These are phyloP conservation scores for Oryzias woworae DNA, from an alignment of 2,113 vertebrate genomes.

Conservation along the genomic window DNA sequence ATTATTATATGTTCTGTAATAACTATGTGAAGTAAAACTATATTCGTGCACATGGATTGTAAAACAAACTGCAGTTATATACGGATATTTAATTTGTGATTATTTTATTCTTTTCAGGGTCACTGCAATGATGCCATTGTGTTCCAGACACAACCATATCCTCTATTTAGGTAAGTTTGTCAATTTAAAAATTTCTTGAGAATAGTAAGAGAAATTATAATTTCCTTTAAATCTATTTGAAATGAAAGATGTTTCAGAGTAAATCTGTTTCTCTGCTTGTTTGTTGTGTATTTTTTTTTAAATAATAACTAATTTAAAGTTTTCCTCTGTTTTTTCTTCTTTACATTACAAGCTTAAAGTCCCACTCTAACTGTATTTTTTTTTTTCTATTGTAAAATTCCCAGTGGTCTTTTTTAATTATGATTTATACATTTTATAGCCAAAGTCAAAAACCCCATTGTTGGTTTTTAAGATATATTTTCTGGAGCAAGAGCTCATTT, in stretches of 20 bases:
- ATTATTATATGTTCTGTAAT: no score
- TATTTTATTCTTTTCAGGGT: slow-evolving; percentile 57
- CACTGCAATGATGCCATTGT: slow-evolving; percentile 91
- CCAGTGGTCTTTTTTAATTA: no score
- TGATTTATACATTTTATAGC: no score
- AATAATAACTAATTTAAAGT: not conserved
- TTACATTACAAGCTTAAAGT: not conserved
- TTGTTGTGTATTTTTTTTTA: no score
- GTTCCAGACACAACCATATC: slow-evolving; percentile 91
- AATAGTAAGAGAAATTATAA: not conserved
- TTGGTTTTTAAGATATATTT: no score
- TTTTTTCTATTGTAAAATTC: no score
- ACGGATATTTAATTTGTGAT: not conserved
- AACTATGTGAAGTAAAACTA: no score
- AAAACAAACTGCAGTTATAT: not conserved
- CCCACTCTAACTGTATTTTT: no score
- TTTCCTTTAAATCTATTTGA: not conserved
- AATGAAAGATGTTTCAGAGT: no score
- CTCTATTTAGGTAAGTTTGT: slow-evolving; percentile 86
- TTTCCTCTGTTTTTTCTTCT: not conserved
- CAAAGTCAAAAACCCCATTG: no score
- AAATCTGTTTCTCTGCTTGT: no score
- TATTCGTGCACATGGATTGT: not conserved
- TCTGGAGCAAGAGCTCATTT: no score
- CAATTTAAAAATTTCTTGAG: not conserved